Percentiles rank a stretch among this genome's conserved stretches.
Conservation (phyloP, 2,113 vertebrate genomes). For the Labeo catla region DNA sequence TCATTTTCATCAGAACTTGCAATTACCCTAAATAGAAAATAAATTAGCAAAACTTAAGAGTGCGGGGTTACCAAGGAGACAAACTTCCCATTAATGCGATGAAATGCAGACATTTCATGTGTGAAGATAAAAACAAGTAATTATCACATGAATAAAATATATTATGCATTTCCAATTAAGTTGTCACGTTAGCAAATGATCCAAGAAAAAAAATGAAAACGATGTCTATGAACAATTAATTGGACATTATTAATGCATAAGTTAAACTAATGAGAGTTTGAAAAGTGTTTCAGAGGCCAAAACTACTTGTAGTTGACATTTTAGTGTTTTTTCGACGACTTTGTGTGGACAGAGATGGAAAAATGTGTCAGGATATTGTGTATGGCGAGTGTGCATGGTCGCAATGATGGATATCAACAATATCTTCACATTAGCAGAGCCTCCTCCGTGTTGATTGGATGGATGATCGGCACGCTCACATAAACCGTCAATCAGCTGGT, state of each 20-base stretch:
- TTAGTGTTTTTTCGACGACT: not conserved
- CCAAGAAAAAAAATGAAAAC: not conserved
- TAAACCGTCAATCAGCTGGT: slow-evolving; percentile 56
- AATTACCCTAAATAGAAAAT: not conserved
- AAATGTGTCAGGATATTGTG: not conserved
- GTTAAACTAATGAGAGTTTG: not conserved
- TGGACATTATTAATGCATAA: not conserved
- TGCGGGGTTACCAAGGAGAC: not conserved
- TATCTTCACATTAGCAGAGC: slow-evolving; percentile 4
- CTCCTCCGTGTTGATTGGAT: not conserved
- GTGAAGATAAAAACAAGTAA: not conserved
- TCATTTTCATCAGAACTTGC: not conserved
- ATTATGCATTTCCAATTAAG: not conserved
- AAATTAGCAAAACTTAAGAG: not conserved
- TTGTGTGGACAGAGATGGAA: not conserved
- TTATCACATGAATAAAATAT: not conserved
- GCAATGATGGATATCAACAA: slow-evolving; percentile 27
- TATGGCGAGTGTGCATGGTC: not conserved
- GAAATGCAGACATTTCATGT: not conserved
- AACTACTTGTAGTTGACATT: not conserved
- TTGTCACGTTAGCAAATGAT: not conserved
- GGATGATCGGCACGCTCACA: slow-evolving; percentile 16
- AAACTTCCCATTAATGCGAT: not conserved
- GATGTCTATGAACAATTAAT: not conserved
- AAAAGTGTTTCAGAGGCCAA: not conserved